phyloP scores from a whole-genome alignment of 2,113 vertebrate species.

The Theristicus caerulescens region DNA sequence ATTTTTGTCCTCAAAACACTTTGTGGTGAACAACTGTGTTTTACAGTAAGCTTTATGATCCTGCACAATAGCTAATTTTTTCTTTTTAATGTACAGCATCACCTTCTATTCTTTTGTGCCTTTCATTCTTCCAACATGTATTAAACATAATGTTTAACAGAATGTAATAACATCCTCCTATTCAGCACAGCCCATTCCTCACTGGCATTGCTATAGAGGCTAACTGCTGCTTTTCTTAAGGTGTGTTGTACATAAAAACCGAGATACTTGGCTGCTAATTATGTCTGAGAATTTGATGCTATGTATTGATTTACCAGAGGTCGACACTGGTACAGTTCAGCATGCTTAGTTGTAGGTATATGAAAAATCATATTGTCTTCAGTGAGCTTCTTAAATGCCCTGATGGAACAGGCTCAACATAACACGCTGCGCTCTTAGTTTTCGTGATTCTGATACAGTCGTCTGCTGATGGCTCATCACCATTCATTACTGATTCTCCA shows the following conservation, averaged over 20 bases:
- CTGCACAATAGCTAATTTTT: background rate
- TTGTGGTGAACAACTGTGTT: background rate
- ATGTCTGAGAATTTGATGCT: background rate
- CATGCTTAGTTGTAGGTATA: background rate
- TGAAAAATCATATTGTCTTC: background rate
- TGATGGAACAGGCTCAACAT: background rate
- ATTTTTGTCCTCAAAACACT: background rate
- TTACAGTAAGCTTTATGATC: background rate
- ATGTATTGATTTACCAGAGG: background rate
- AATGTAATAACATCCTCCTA: background rate
- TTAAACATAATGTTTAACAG: background rate
- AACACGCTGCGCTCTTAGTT: background rate
- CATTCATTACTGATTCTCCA: background rate
- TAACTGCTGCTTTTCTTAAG: background rate
- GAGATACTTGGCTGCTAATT: background rate
- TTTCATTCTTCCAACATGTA: background rate
- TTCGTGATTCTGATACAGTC: background rate
- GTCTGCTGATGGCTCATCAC: background rate
- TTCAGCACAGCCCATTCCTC: background rate
- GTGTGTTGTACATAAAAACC: background rate
- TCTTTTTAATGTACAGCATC: background rate
- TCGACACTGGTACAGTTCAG: background rate
- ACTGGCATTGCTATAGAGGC: background rate
- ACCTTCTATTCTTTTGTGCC: background rate
- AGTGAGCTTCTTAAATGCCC: background rate